phyloP scores from a whole-genome alignment of 2,113 vertebrate genomes.

The Brachyistius frenatus region DNA sequence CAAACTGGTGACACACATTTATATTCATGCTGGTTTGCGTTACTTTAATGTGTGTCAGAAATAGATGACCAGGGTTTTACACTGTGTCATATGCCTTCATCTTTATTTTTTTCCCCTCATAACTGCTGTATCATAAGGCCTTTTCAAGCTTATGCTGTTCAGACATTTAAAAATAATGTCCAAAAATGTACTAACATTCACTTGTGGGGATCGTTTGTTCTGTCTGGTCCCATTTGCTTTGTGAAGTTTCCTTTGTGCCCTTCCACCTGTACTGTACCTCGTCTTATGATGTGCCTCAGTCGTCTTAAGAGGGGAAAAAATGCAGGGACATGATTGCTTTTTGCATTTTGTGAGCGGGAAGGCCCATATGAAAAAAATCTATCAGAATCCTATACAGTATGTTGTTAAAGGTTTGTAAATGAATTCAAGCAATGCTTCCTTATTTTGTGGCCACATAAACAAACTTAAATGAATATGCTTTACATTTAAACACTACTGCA shows the following conservation, averaged over 20 bases:
- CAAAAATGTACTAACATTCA: slow-evolving; percentile 33
- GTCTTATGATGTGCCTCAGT: slow-evolving; percentile 59
- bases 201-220: background rate
- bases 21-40: slow-evolving; percentile 8
- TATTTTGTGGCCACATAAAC: slow-evolving; percentile 12
- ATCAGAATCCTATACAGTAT: background rate
- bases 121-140: slow-evolving; percentile 44
- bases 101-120: slow-evolving; percentile 44
- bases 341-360: slow-evolving; percentile 35
- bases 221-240: background rate
- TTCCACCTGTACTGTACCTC: slow-evolving; percentile 1
- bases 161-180: slow-evolving; percentile 24
- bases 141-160: slow-evolving; percentile 27
- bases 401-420: background rate
- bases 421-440: slow-evolving; percentile 18
- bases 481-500: background rate
- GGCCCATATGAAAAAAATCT: slow-evolving; percentile 5
- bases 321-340: background rate
- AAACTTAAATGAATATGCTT: background rate
- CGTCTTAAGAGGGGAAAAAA: slow-evolving; percentile 4
- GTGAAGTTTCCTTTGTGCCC: slow-evolving; percentile 29
- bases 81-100: slow-evolving; percentile 47
- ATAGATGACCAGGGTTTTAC: slow-evolving; percentile 29
- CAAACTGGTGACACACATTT: slow-evolving; percentile 7
- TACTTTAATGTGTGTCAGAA: background rate